Evolutionary conservation across 2,888 invertebrate species (phyloP), one percentile per base, ranked within the genome.

Genomic region (Pseudococcus viburni): DNA sequence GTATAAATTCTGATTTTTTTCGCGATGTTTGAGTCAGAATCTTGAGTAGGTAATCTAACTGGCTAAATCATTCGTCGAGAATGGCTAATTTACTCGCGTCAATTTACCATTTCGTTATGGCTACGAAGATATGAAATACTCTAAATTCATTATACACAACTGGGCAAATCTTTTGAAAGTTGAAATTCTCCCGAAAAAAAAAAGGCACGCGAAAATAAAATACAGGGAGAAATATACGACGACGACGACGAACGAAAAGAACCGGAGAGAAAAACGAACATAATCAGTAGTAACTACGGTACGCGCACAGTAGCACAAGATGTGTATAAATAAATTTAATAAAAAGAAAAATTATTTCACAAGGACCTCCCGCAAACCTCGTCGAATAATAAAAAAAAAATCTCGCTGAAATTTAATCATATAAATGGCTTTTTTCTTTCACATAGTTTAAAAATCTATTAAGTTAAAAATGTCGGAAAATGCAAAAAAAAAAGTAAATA

Each of bases 381-480:
- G 73, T 83, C 46, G 80, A 83, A 19, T 83, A 46, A 42, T 17
- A 26, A 83, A 42, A 42, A 77, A 42, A 83, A 83, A 83, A 42
- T 46, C 80, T 46, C 33, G 15, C 80, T 46, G 46, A 83, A 83
- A 83, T 83, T 83, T 83, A 83, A 83, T 83, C 39, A 83, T 46
- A 83, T 83, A 83, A 83, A 83, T 83, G 80, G 80, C 46, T 83
- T 83, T 83, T 83, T 83, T 46, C 46, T 83, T 83, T 46, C 19
- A 46, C 46, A 83, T 83, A 42, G 46, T 83, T 83, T 83, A 83
- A 83, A 83, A 83, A 83, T 83, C 80, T 46, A 83, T 83, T 83
- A 83, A 83, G 80, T 83, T 83, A 83, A 83, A 83, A 83, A 83
- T 46, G 80, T 46, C 19, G 80, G 80, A 73, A 73, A 73, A 73